These are phyloP conservation scores for Pristionchus japonicus DNA, from an alignment of 2,888 invertebrate species.

Conservation along the genomic window DNA sequence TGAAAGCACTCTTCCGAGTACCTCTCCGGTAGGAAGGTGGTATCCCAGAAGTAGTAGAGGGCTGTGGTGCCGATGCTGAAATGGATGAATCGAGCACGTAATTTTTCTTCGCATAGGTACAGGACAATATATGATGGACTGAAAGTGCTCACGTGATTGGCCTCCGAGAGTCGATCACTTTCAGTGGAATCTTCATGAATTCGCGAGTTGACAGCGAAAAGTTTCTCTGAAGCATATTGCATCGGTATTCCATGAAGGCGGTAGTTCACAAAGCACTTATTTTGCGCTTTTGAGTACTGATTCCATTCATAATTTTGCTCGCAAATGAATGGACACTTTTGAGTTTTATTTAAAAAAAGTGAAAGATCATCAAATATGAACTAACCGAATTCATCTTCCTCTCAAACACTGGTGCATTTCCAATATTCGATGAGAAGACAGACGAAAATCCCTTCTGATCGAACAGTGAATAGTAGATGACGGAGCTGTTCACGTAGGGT, in stretches of 20 bases:
- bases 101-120: no score
- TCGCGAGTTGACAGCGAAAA: not conserved
- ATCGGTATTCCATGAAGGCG: no score
- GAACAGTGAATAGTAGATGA: not conserved
- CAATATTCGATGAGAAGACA: not conserved
- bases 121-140: no score
- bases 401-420: not conserved
- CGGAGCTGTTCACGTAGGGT: not conserved
- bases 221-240: not conserved
- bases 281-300: not conserved
- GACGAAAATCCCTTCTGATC: not conserved
- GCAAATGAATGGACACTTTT: no score
- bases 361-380: not conserved
- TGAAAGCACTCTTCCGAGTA: not conserved
- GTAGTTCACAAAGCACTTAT: no score
- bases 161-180: not conserved
- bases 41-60: not conserved
- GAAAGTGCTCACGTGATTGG: not conserved
- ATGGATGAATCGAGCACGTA: not conserved
- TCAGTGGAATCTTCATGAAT: slow-evolving; percentile 4
- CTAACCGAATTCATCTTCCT: not conserved
- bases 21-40: not conserved
- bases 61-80: not conserved
- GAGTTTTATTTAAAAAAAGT: not conserved
- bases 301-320: no score